Base-by-base conservation (phyloP, 2,113 vertebrate genomes). In the Trematomus loennbergii region DNA sequence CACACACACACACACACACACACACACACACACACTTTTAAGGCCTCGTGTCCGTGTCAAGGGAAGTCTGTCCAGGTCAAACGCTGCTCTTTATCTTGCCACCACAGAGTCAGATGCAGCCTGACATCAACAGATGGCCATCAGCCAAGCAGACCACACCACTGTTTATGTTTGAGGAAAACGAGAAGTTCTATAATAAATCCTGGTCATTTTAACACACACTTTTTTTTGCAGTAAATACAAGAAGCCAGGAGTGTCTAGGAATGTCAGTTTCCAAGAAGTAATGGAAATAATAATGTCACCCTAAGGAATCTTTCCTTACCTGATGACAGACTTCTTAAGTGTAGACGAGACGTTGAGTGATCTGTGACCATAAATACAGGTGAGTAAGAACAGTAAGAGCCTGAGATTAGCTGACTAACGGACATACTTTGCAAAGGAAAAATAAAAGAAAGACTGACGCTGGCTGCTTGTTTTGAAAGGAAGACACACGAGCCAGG, bases 231-330 rank as follows among this genome's bases (percentile, higher is more conserved):
- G 63, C 36, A 17, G 29, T 50, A 70, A 84, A 72, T 22, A 46
- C n/a, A 68, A 63, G 12, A 48, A 36, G 62, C 77, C 60, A 57
- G 66, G 57, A 60, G 10, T 11, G 18, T 16, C 20, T 33, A 76
- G 82, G 58, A 75, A 71, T 67, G 58, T 80, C 17, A 72, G 29
- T 87, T 82, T 86, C 72, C 80, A 81, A 46, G 66, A n/a, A 62
- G 73, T 17, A 66, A 66, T 48, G 73, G 71, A 78, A 73, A 82
- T 75, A 40, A 78, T 82, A 77, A 87, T 55, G 81, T 84, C 75
- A 77, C 54, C 64, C 58, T 83, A 87, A 85, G 83, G 80, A 83
- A 85, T 90, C 36, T 36, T 68, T 85, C 36, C 58, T 74, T 72
- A 81, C 82, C 82, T 88, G 81, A 81, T 78, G 80, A 86, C 69